Conservation (phyloP, 2,888 invertebrate species). For the Abrostola triplasia region DNA sequence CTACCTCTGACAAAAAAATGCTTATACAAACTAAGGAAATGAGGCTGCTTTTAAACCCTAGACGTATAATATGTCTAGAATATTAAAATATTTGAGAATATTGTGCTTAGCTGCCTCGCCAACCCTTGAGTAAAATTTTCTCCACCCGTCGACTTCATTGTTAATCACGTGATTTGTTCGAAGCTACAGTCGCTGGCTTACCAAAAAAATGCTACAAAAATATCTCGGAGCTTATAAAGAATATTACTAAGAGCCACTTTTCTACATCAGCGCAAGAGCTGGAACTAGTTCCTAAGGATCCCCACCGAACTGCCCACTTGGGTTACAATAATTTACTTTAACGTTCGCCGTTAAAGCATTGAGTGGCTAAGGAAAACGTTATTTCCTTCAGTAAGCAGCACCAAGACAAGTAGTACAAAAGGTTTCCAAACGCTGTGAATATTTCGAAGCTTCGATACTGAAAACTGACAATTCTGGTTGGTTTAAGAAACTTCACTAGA, state of each 20-base stretch:
- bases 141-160: too few species aligned
- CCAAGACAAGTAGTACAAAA: conserved; percentile 10
- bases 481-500: too few species aligned
- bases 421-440: neutral
- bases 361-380: conserved; percentile 35
- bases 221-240: neutral
- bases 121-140: too few species aligned
- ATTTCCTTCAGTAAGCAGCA: conserved; percentile 28
- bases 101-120: too few species aligned
- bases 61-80: too few species aligned
- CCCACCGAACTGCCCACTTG: conserved; percentile 49
- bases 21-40: too few species aligned
- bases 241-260: conserved; percentile 1
- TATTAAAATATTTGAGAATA: too few species aligned
- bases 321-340: conserved; percentile 63
- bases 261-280: conserved; percentile 19
- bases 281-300: conserved; percentile 24
- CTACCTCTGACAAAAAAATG: too few species aligned
- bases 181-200: too few species aligned
- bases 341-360: conserved; percentile 34
- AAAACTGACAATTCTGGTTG: neutral
- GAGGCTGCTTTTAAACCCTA: too few species aligned
- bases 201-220: neutral
- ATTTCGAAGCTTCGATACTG: neutral
- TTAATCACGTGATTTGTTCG: too few species aligned